phyloP scores from a whole-genome alignment of 2,113 vertebrate species.

The Ageneiosus marmoratus region DNA sequence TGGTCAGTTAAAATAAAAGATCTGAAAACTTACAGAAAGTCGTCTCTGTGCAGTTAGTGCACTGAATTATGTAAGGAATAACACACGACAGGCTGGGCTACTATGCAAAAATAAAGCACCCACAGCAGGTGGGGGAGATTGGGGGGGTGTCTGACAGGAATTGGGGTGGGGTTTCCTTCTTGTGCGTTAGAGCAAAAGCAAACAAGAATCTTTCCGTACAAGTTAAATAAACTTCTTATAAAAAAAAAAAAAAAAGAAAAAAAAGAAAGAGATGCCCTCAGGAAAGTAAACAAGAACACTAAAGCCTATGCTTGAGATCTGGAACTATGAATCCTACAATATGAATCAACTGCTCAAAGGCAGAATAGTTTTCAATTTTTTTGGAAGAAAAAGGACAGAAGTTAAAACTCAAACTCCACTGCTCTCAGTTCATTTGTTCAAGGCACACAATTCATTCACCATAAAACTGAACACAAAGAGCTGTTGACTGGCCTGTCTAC shows the following conservation, averaged over 20 bases:
- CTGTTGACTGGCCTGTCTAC: slow-evolving; percentile 28
- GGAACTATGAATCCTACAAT: neutral
- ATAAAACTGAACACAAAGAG: slow-evolving; percentile 18
- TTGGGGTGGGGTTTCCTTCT: neutral
- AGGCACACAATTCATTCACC: slow-evolving; percentile 13
- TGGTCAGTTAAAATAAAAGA: neutral
- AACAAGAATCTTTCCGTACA: neutral
- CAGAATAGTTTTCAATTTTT: neutral
- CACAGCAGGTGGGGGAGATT: no score
- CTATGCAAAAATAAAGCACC: neutral
- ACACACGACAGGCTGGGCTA: neutral
- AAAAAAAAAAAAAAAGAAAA: neutral
- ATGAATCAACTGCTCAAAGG: neutral
- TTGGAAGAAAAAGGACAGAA: neutral
- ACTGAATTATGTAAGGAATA: neutral
- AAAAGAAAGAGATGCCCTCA: no score
- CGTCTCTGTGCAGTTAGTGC: neutral
- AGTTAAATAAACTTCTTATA: neutral
- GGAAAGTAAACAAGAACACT: neutral
- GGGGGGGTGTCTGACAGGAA: no score
- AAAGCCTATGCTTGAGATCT: neutral
- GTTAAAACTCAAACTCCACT: neutral
- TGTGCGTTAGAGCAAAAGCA: neutral
- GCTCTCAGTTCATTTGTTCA: slow-evolving; percentile 2
- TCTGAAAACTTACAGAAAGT: neutral